Conservation (phyloP, 1,140 invertebrate species). For the Drosophila aff. region DNA sequence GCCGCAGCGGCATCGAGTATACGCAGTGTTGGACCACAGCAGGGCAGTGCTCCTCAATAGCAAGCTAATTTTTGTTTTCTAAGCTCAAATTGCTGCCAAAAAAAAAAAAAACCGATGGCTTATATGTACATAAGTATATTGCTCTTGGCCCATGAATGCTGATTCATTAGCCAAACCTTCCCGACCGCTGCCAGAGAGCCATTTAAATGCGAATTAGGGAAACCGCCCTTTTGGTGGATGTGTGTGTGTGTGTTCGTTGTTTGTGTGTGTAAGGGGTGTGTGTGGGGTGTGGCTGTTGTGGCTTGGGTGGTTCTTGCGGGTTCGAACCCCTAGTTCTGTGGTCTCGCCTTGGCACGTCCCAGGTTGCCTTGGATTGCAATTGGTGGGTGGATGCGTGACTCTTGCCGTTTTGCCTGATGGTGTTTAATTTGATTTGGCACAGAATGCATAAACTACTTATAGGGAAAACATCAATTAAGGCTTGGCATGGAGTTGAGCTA, state of each 20-base stretch:
- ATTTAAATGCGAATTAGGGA: conserved; percentile 71
- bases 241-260: not conserved
- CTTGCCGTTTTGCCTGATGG: conserved; percentile 18
- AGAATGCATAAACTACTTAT: conserved; percentile 44
- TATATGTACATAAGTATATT: conserved; percentile 25
- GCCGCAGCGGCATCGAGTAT: conserved; percentile 23
- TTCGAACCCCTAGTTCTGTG: conserved; percentile 37
- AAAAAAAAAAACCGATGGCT: conserved; percentile 22
- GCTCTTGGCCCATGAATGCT: conserved; percentile 61
- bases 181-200: conserved; percentile 27
- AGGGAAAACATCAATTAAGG: conserved; percentile 34
- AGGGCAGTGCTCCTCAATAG: conserved; percentile 51
- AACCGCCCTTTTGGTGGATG: conserved; percentile 33
- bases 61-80: conserved; percentile 64
- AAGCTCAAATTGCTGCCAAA: conserved; percentile 48
- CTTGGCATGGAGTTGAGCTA: conserved; percentile 14
- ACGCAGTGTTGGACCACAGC: conserved; percentile 38
- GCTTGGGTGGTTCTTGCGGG: conserved; percentile 15
- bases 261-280: conserved; percentile 2
- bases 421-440: conserved; percentile 49
- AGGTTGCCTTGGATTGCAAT: conserved; percentile 20
- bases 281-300: conserved; percentile 31
- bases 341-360: conserved; percentile 36
- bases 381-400: conserved; percentile 34
- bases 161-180: conserved; percentile 70